Base-by-base conservation (phyloP, 2,797 vertebrate genomes). In the Gephyroberyx darwinii region DNA sequence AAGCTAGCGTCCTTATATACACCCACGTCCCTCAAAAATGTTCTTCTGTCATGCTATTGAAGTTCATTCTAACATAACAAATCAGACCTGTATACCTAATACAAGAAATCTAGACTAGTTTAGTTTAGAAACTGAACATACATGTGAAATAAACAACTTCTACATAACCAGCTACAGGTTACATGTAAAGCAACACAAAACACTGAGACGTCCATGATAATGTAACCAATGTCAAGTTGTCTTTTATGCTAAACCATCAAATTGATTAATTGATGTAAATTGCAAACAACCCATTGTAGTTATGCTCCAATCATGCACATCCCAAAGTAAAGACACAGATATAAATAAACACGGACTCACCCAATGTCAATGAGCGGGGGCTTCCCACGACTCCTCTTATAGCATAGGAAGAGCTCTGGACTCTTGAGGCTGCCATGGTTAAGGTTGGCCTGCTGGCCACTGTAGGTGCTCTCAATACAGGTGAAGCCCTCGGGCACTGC, bases 401-500 rank as follows among this genome's bases (percentile, higher is more conserved):
- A 99, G 90, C 98, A 99, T 70, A 99, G 92, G 76, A 96, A 99
- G 78, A 99, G 94, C 87, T 99, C 97, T 0, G 96, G 96, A 85
- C 97, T 99, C 92, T 99, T 99, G 1, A 99, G 92, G 81, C 97
- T 99, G 88, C 98, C 98, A 74, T 98, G 96, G 84, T 99, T 99
- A 65, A 99, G 92, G 89, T 99, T 99, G 78, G 98, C 98, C 16
- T 95, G 96, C 81, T 96, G 96, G 45, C 95, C 95, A 52, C 94
- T 95, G 81, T 95, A 94, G 22, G 98, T 99, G 85, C 84, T 91
- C 89, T 99, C 97, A 48, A 99, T 94, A 82, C 97, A 98, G 2
- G 98, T 99, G 65, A 96, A 99, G 51, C 96, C 98, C 88, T 99
- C 97, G 0, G 98, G 98, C 53, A 97, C 96, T 0, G 94, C 91